Percentiles rank a stretch among this genome's conserved stretches.
These are phyloP conservation scores for Rotaria macrura DNA, from an alignment of 2,888 invertebrate genomes.

Conservation along the genomic window DNA sequence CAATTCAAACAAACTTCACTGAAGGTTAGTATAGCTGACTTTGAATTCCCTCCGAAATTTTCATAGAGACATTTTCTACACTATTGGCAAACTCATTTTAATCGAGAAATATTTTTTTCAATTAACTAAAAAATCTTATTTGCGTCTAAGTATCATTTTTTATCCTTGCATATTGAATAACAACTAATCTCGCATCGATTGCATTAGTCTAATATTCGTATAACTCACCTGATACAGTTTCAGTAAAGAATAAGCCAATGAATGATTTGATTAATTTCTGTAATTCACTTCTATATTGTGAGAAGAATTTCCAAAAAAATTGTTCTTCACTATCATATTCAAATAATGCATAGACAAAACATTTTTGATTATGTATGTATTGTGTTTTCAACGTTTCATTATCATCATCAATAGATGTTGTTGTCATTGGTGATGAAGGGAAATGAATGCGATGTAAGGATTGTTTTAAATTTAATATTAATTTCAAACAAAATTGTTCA, in stretches of 20 bases:
- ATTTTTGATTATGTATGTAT: neutral
- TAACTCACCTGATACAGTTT: neutral
- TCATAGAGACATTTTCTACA: no score
- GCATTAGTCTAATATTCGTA: no score
- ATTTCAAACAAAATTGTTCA: constrained; percentile 1
- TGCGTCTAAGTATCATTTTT: no score
- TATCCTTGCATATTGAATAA: no score
- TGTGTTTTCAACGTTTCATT: neutral
- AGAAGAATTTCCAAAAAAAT: constrained; percentile 15
- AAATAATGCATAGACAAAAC: neutral
- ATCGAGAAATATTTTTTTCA: no score
- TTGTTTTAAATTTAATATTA: constrained; percentile 9
- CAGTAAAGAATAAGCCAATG: neutral
- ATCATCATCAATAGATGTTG: neutral
- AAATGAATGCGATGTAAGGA: neutral
- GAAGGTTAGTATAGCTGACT: no score
- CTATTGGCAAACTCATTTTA: no score
- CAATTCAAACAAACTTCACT: no score
- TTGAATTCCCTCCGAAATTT: no score
- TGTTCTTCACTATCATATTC: constrained; percentile 14
- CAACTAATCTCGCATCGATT: no score
- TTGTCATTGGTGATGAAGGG: neutral
- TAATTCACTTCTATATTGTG: constrained; percentile 9
- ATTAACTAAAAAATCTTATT: no score
- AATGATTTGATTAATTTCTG: constrained; percentile 14